Percentiles rank a stretch among this genome's conserved stretches.
phyloP scores from a whole-genome alignment of 2,888 invertebrate species.

The Drosophila acutilabella region DNA sequence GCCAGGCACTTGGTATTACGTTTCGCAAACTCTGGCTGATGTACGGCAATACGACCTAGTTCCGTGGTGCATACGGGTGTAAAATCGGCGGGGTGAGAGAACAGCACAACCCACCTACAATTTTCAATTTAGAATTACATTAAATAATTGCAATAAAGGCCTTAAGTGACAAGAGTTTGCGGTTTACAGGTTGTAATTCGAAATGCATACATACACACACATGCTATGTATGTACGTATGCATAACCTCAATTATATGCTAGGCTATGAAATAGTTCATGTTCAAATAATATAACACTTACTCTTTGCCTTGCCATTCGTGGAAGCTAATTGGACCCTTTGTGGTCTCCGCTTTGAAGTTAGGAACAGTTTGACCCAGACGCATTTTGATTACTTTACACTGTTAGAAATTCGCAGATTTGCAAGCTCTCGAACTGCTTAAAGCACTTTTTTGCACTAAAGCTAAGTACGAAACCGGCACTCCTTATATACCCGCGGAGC shows the following conservation, averaged over 20 bases:
- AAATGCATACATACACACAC: neutral
- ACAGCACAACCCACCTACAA: slow-evolving; percentile 91
- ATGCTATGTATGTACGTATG: neutral
- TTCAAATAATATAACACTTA: slow-evolving; percentile 85
- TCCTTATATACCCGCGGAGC: slow-evolving; percentile 41
- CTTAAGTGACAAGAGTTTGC: neutral
- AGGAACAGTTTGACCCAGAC: slow-evolving; percentile 90
- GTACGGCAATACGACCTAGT: slow-evolving; percentile 90
- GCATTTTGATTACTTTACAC: slow-evolving; percentile 85
- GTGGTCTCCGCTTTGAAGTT: slow-evolving; percentile 91
- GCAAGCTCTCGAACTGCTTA: slow-evolving; percentile 7
- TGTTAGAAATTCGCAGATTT: neutral
- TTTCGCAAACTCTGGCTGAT: slow-evolving; percentile 89
- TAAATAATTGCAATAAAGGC: neutral
- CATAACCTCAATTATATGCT: no score
- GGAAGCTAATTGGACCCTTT: slow-evolving; percentile 90
- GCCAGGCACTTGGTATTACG: slow-evolving; percentile 91
- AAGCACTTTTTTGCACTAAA: slow-evolving; percentile 29
- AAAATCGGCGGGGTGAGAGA: slow-evolving; percentile 95
- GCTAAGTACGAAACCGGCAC: neutral
- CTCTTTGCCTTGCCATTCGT: slow-evolving; percentile 91
- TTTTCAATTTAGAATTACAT: neutral
- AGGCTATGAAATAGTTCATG: no score
- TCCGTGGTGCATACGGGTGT: slow-evolving; percentile 97
- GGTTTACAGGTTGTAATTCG: neutral